phyloP scores from a whole-genome alignment of 1,140 invertebrate genomes.

The Hypsibius dujardini region DNA sequence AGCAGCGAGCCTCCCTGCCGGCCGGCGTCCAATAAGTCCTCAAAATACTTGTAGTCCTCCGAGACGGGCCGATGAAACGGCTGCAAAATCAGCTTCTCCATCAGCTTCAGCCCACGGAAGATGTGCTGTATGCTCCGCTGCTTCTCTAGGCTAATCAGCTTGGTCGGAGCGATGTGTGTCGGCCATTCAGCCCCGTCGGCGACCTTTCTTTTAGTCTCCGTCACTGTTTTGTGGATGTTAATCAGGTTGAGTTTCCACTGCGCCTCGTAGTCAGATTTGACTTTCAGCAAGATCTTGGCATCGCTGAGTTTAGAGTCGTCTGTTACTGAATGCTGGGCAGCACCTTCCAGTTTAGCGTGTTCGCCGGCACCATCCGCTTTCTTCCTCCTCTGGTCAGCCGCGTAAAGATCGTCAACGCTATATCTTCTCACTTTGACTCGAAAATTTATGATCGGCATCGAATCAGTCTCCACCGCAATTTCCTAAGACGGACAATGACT shows the following conservation, averaged over 20 bases:
- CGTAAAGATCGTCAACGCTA: neutral
- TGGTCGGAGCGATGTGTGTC: slow-evolving; percentile 1
- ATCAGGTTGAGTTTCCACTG: slow-evolving; percentile 5
- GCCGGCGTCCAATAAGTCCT: neutral
- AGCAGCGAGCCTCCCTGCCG: neutral
- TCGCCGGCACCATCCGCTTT: neutral
- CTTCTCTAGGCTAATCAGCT: slow-evolving; percentile 6
- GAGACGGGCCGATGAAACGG: neutral
- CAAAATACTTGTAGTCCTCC: neutral
- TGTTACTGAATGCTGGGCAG: neutral
- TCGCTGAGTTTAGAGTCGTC: neutral
- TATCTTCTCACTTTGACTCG: neutral
- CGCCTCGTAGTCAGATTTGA: neutral
- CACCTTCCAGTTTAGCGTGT: neutral
- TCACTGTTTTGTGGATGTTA: neutral
- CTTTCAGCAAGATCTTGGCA: slow-evolving; percentile 3
- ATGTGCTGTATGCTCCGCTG: neutral
- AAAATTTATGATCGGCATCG: slow-evolving; percentile 5
- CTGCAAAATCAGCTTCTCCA: slow-evolving; percentile 6
- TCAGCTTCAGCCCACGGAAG: slow-evolving; percentile 4
- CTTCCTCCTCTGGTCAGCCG: neutral
- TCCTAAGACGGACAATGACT: neutral
- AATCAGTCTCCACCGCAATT: neutral
- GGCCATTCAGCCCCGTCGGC: slow-evolving; percentile 2
- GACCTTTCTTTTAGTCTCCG: neutral